Conservation (phyloP, 2,888 invertebrate genomes). For the Laothoe populi region DNA sequence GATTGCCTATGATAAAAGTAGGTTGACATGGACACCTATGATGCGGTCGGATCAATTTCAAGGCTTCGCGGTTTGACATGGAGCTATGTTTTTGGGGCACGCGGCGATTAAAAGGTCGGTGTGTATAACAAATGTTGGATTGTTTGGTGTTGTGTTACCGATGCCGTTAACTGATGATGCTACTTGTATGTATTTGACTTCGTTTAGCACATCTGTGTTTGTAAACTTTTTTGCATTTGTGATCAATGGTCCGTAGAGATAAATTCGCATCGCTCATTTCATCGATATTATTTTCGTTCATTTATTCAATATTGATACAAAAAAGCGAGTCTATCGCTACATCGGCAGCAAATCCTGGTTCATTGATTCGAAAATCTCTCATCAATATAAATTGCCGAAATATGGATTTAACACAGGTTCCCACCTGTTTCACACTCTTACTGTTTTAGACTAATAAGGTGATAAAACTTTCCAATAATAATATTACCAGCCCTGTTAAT, state of each 20-base stretch:
- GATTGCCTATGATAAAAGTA: slow-evolving; percentile 54
- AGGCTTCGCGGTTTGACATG: slow-evolving; percentile 66
- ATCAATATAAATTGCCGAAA: no score
- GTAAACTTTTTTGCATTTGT: not conserved
- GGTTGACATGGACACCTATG: slow-evolving; percentile 66
- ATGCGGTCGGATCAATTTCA: slow-evolving; percentile 80
- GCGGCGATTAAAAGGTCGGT: slow-evolving; percentile 40
- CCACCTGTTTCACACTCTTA: no score
- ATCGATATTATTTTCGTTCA: not conserved
- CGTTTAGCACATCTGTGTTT: not conserved
- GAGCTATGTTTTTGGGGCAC: slow-evolving; percentile 56
- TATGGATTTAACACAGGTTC: no score
- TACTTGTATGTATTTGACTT: not conserved
- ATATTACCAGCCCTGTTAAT: no score
- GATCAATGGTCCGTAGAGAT: no score
- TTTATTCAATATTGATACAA: no score
- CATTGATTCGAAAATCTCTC: no score
- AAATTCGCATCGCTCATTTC: not conserved
- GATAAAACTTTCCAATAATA: no score
- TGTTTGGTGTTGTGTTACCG: slow-evolving; percentile 25
- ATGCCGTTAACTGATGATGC: slow-evolving; percentile 12
- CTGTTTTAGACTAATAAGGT: no score
- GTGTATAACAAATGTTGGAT: slow-evolving; percentile 26
- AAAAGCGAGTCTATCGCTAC: no score
- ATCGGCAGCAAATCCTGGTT: no score